phyloP scores from a whole-genome alignment of 2,797 vertebrate genomes.

The Tadarida brasiliensis region DNA sequence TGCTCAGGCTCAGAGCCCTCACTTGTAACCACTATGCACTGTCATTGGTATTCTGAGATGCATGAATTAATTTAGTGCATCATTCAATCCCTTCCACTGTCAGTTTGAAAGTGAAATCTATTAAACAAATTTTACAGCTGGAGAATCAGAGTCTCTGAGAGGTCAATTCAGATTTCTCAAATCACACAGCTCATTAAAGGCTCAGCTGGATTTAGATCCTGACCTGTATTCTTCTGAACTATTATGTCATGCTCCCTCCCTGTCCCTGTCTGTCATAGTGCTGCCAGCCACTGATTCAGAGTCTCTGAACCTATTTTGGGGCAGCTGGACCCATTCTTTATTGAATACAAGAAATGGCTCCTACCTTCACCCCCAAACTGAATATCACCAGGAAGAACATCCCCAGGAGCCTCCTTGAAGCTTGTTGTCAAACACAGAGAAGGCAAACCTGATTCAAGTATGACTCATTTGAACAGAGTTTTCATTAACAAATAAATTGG shows the following conservation, averaged over 20 bases:
- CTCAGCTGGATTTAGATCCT: background rate
- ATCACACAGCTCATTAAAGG: background rate
- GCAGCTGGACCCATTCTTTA: background rate
- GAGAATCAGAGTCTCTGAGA: background rate
- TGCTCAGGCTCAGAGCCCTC: background rate
- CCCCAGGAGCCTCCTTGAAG: background rate
- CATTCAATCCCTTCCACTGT: background rate
- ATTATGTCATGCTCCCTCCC: fast-evolving
- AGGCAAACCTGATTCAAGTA: background rate
- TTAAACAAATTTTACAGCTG: background rate
- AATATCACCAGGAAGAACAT: background rate
- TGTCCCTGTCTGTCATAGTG: background rate
- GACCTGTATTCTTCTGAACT: background rate
- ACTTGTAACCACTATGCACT: background rate
- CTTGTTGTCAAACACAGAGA: background rate
- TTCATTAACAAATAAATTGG: slow-evolving; percentile 55
- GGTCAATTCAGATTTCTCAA: background rate
- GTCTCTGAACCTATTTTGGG: background rate
- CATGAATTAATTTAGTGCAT: background rate
- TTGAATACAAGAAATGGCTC: background rate
- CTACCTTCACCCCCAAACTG: background rate
- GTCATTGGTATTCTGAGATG: background rate
- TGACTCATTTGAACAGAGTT: slow-evolving; percentile 24
- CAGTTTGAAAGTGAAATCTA: background rate
- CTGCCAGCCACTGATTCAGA: background rate